These are phyloP conservation scores for Lepus europaeus DNA, from an alignment of 2,113 vertebrate species.

Conservation along the genomic window DNA sequence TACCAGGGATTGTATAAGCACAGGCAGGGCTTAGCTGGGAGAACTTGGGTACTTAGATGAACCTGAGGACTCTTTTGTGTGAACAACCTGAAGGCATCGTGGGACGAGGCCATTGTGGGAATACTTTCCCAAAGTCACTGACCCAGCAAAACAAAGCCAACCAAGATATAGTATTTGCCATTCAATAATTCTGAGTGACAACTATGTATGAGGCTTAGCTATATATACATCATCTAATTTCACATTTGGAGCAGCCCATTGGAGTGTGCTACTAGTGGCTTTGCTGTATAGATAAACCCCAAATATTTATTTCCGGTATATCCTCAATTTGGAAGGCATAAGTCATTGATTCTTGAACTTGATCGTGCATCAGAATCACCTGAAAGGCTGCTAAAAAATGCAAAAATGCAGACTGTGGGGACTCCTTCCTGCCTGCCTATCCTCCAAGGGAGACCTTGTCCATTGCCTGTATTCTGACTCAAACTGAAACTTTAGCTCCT, in stretches of 20 bases:
- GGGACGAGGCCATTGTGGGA: not conserved
- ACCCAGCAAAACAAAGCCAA: not conserved
- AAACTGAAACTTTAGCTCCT: not conserved
- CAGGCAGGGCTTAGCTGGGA: not conserved
- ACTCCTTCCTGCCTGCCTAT: conserved; percentile 10
- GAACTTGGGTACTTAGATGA: not conserved
- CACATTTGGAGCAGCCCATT: conserved; percentile 8
- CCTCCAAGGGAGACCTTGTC: not conserved
- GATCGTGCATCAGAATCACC: not conserved
- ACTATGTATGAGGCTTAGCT: not conserved
- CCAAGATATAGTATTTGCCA: not conserved
- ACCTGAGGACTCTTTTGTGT: not conserved
- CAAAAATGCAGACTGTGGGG: not conserved
- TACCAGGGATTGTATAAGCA: not conserved
- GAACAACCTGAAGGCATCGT: not conserved
- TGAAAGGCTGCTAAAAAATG: not conserved
- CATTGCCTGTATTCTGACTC: not conserved
- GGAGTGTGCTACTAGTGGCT: not conserved
- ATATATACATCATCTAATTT: not conserved
- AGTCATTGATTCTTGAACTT: not conserved
- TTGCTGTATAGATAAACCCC: conserved; percentile 35
- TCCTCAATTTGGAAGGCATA: not conserved
- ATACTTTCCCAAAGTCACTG: conserved; percentile 3
- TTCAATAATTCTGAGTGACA: not conserved
- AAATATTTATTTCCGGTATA: not conserved